Evolutionary conservation across 1,140 invertebrate species (phyloP).

Genomic region (Diabrotica undecimpunctata): DNA sequence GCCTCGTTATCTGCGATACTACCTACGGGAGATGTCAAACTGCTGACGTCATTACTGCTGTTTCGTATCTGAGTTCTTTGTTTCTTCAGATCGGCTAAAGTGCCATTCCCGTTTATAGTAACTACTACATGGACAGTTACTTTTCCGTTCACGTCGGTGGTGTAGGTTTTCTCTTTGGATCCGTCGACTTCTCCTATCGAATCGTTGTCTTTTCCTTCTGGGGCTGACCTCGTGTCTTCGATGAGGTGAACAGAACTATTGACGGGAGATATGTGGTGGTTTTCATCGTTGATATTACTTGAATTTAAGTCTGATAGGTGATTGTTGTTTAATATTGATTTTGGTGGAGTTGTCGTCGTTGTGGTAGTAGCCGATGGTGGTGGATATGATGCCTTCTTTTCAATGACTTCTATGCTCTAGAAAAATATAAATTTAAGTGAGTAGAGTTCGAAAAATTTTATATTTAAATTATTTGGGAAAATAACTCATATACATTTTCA

Average conservation of each 20-base stretch:
- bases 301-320: constrained; percentile 16
- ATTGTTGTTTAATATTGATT: constrained; percentile 29
- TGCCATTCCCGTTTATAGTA: constrained; percentile 56
- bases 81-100: constrained; percentile 86
- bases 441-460: too few species aligned
- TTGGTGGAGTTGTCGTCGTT: constrained; percentile 21
- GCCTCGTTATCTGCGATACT: constrained; percentile 49
- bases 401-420: too few species aligned
- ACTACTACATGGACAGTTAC: constrained; percentile 77
- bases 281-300: constrained; percentile 11
- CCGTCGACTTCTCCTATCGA: constrained; percentile 61
- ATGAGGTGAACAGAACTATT: constrained; percentile 45
- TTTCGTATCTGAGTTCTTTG: constrained; percentile 78
- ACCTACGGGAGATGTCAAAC: constrained; percentile 47
- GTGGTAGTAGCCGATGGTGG: constrained; percentile 8
- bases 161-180: constrained; percentile 78
- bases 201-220: constrained; percentile 76
- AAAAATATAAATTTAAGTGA: too few species aligned
- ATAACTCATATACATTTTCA: too few species aligned
- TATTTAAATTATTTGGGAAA: too few species aligned
- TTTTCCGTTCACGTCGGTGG: constrained; percentile 79
- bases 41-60: constrained; percentile 54
- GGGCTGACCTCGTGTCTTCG: constrained; percentile 57
- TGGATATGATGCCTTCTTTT: too few species aligned
- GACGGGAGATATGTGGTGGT: constrained; percentile 49